phyloP scores from a whole-genome alignment of 1,140 invertebrate species.

The Cepaea nemoralis region DNA sequence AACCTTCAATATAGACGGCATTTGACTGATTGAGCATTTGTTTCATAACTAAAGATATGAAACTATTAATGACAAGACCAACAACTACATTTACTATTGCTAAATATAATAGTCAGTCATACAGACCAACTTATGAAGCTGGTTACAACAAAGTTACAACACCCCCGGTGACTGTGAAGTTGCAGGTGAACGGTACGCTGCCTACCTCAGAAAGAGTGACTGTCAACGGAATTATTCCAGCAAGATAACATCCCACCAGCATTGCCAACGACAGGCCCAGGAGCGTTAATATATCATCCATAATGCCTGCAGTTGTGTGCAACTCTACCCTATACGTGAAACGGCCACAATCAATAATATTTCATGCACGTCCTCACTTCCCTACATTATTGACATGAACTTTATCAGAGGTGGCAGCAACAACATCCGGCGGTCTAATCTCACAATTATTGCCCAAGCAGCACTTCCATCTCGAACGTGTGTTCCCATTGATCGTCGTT shows the following conservation, averaged over 20 bases:
- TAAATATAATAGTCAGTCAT: too few species aligned
- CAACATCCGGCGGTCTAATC: background rate
- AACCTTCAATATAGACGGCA: background rate
- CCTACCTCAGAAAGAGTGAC: conserved; percentile 93
- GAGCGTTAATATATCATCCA: conserved; percentile 87
- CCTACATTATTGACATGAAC: background rate
- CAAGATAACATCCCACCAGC: conserved; percentile 93
- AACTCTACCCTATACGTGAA: background rate
- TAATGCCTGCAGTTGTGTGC: conserved; percentile 64
- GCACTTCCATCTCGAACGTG: background rate
- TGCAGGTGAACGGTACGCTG: too few species aligned
- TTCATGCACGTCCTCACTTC: background rate
- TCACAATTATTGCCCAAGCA: background rate
- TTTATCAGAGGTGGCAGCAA: background rate
- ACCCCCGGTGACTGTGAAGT: too few species aligned
- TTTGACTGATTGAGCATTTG: background rate
- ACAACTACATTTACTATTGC: background rate
- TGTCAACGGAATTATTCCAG: conserved; percentile 92
- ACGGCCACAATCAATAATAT: background rate
- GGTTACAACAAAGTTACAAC: too few species aligned
- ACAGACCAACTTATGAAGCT: too few species aligned
- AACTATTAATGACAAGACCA: background rate
- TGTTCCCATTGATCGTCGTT: too few species aligned
- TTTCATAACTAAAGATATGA: background rate
- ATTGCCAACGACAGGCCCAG: conserved; percentile 88